phyloP scores from a whole-genome alignment of 2,888 invertebrate species.

The Heliconius erato region DNA sequence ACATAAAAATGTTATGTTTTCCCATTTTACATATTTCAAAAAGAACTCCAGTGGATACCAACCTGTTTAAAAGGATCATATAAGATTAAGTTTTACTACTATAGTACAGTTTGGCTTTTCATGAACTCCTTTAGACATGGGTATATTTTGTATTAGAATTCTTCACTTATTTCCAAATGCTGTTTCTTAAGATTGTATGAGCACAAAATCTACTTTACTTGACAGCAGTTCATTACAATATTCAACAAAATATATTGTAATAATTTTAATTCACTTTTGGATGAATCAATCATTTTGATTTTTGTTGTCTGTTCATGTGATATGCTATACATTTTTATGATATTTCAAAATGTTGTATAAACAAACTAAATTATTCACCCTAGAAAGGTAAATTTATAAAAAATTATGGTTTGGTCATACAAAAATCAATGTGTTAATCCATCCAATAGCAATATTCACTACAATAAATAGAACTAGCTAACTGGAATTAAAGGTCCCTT shows the following conservation, averaged over 20 bases:
- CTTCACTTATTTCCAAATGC: conserved; percentile 86
- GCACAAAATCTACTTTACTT: conserved; percentile 75
- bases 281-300: conserved; percentile 72
- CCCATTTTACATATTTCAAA: conserved; percentile 84
- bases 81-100: conserved; percentile 75
- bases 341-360: conserved; percentile 77
- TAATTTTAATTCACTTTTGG: conserved; percentile 70
- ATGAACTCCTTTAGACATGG: conserved; percentile 74
- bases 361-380: conserved; percentile 74
- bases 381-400: conserved; percentile 79
- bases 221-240: conserved; percentile 79
- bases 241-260: conserved; percentile 83
- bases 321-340: conserved; percentile 83
- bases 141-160: conserved; percentile 66
- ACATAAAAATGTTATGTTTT: conserved; percentile 86
- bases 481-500: conserved; percentile 86
- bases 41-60: conserved; percentile 80
- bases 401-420: conserved; percentile 83
- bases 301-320: conserved; percentile 73
- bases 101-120: conserved; percentile 81
- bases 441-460: conserved; percentile 78
- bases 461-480: conserved; percentile 85
- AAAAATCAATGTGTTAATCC: conserved; percentile 77
- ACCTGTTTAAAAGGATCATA: conserved; percentile 78
- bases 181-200: conserved; percentile 77